These are phyloP conservation scores for Baccha elongata DNA, from an alignment of 2,888 invertebrate genomes.

Conservation along the genomic window DNA sequence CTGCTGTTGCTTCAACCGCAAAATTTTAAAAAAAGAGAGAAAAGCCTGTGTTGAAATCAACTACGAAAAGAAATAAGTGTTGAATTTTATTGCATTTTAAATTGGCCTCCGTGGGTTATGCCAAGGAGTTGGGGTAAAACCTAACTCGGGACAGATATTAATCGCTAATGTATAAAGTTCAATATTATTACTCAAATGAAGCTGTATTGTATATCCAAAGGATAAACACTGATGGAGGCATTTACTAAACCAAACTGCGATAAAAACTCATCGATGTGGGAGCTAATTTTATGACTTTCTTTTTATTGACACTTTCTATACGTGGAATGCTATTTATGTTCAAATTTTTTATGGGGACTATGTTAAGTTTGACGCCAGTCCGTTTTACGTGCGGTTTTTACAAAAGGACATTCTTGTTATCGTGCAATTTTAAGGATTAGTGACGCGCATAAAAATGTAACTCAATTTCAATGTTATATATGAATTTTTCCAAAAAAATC, in stretches of 20 bases:
- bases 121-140: background rate
- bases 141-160: conserved; percentile 1
- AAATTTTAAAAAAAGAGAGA: conserved; percentile 25
- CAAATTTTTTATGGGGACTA: conserved; percentile 31
- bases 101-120: conserved; percentile 55
- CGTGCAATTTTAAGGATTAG: conserved; percentile 67
- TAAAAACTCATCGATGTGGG: conserved; percentile 68
- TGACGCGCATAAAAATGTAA: conserved; percentile 60
- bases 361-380: conserved; percentile 61
- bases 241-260: conserved; percentile 46
- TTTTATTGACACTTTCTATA: conserved; percentile 67
- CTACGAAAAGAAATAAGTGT: conserved; percentile 35
- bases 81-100: conserved; percentile 69
- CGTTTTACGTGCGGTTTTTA: conserved; percentile 57
- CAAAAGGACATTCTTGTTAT: conserved; percentile 71
- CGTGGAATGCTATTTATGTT: conserved; percentile 32
- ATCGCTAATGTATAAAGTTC: conserved; percentile 35
- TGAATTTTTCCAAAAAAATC: conserved; percentile 42
- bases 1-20: conserved; percentile 18
- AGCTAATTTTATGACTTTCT: conserved; percentile 70
- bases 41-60: conserved; percentile 22
- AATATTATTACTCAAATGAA: conserved; percentile 11
- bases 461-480: conserved; percentile 55
- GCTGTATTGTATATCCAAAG: background rate
- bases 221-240: conserved; percentile 31